These are phyloP conservation scores for Monopterus albus DNA, from an alignment of 2,113 vertebrate species.

Conservation along the genomic window DNA sequence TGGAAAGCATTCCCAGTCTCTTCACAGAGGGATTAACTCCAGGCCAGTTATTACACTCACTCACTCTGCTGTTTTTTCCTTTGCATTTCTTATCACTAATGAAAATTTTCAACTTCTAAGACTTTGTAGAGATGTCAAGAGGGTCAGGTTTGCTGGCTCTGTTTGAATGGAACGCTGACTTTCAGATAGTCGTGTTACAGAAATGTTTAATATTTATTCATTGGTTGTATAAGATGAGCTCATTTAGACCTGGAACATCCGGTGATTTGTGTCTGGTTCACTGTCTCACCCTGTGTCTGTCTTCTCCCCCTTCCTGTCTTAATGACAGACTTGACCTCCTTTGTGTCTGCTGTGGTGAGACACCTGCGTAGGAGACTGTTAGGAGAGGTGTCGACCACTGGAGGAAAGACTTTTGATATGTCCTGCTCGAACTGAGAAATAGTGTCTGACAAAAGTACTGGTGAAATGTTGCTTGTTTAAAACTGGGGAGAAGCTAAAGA, in stretches of 20 bases:
- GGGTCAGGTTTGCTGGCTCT: background rate
- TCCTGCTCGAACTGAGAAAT: no score
- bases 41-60: background rate
- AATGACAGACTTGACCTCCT: slow-evolving; percentile 54
- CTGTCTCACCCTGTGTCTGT: background rate
- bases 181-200: background rate
- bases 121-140: no score
- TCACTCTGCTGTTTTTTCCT: background rate
- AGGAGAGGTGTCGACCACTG: background rate
- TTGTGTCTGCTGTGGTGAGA: slow-evolving; percentile 41
- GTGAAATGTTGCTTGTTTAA: no score
- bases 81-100: background rate
- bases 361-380: slow-evolving; percentile 22
- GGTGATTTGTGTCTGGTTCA: background rate
- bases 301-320: slow-evolving; percentile 50
- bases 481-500: no score
- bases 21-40: slow-evolving; percentile 15
- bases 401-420: background rate
- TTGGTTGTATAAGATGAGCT: background rate
- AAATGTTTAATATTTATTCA: background rate
- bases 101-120: background rate
- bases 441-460: no score
- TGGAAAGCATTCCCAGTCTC: slow-evolving; percentile 29
- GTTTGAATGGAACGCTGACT: background rate
- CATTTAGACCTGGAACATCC: background rate